phyloP scores from a whole-genome alignment of 2,888 invertebrate genomes.

The Ophion slaviceki region DNA sequence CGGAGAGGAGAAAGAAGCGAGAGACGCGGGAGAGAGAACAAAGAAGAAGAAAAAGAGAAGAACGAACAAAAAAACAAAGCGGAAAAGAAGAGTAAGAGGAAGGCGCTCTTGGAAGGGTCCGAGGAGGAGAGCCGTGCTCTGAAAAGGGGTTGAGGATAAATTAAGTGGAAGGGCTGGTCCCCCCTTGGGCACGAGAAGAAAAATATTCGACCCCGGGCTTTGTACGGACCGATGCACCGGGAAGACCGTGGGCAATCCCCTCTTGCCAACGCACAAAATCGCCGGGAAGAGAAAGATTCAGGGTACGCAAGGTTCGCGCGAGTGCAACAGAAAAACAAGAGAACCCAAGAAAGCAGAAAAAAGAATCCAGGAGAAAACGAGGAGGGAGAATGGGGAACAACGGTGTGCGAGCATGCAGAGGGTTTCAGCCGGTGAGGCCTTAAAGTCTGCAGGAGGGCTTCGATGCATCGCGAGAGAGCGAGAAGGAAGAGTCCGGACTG shows the following conservation, averaged over 20 bases:
- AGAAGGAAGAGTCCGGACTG: slow-evolving; percentile 51
- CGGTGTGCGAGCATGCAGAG: slow-evolving; percentile 46
- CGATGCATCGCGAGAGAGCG: slow-evolving; percentile 50
- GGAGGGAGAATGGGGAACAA: slow-evolving; percentile 42
- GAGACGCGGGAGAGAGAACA: neutral
- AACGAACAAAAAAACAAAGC: slow-evolving; percentile 17
- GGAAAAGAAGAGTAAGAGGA: slow-evolving; percentile 42
- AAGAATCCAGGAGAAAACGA: slow-evolving; percentile 41
- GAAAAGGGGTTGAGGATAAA: slow-evolving; percentile 76
- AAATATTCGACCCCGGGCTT: slow-evolving; percentile 76
- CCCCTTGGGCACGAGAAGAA: slow-evolving; percentile 70
- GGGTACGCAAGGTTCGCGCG: slow-evolving; percentile 31
- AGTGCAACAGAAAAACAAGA: slow-evolving; percentile 45
- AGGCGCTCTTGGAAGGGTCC: slow-evolving; percentile 37
- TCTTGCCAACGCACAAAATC: slow-evolving; percentile 67
- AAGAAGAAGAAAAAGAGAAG: slow-evolving; percentile 23
- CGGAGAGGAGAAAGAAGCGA: slow-evolving; percentile 33
- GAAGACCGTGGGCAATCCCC: slow-evolving; percentile 70
- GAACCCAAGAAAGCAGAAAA: slow-evolving; percentile 56
- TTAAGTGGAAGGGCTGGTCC: slow-evolving; percentile 78
- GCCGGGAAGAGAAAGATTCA: slow-evolving; percentile 61
- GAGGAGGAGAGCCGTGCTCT: slow-evolving; percentile 49
- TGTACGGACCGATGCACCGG: slow-evolving; percentile 65
- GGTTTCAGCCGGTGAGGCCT: slow-evolving; percentile 58
- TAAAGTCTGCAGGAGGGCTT: slow-evolving; percentile 63